Evolutionary conservation across 1,140 invertebrate genomes (phyloP), one percentile per base, ranked within the genome.

Genomic region (Trissolcus basalis): DNA sequence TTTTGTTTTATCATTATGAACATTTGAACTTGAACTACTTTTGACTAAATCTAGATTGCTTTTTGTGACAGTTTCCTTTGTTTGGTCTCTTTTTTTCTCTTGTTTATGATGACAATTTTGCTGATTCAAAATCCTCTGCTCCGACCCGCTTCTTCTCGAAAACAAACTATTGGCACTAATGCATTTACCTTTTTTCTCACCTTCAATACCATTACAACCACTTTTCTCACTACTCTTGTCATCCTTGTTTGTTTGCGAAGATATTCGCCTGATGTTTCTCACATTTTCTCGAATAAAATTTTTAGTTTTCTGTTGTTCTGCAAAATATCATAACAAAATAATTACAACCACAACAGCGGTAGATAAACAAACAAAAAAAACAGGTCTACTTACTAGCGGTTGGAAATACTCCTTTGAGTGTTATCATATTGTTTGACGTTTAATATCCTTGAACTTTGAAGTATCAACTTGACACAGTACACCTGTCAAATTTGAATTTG

Each of bases 251-350:
- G 56, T 49, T 48, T 85, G 81, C 14, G 64, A 77, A 79, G 68
- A 77, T 77, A 88, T 86, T 51, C 79, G 80, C 0, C 82, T 82
- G 1, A 89, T 55, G 56, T 81, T 87, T 63, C 80, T 86, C 0
- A 88, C 81, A 81, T 89, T 89, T 78, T 88, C 88, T 7, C 83
- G 82, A 61, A 89, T 87, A 39, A 88, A 89, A 78, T 89, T 88
- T 79, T 85, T 88, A 54, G 80, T 73, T 33, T 71, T 78, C 6
- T 58, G 54, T 41, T 84, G 80, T 64, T 86, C 88, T 89, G n/a
- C n/a, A n/a, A 47, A 12, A 70, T 81, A 53, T 36, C 67, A 55
- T 32, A 64, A 61, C 54, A 48, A 39, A 35, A 50, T 27, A 39
- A 36, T 41, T 54, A 43, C 12, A 65, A 76, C 7, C 3, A 13